These are phyloP conservation scores for Emydura subglobosa DNA, from an alignment of 2,113 vertebrate genomes.

Conservation along the genomic window DNA sequence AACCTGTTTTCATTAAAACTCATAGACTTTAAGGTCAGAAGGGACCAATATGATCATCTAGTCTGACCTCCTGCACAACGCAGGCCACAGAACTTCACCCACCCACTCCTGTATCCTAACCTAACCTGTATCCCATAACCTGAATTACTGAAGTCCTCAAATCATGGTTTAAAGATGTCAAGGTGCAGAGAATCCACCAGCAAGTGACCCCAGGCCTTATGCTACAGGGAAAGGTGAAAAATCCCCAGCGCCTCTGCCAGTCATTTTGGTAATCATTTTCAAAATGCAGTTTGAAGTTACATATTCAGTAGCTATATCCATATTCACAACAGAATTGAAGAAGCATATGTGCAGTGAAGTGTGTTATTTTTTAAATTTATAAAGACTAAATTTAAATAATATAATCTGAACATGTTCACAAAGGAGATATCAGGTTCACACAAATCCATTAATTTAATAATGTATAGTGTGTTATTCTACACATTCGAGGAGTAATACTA, in stretches of 20 bases:
- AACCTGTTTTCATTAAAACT: neutral
- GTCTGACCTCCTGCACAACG: too few relatives aligned
- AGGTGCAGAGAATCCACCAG: too few relatives aligned
- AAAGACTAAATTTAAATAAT: neutral
- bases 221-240: too few relatives aligned
- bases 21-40: too few relatives aligned
- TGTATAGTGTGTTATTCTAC: neutral
- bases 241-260: too few relatives aligned
- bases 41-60: too few relatives aligned
- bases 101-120: too few relatives aligned
- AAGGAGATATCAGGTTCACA: neutral
- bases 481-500: constrained; percentile 29
- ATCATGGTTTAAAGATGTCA: too few relatives aligned
- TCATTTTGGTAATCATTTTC: neutral
- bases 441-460: constrained; percentile 10
- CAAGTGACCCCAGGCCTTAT: too few relatives aligned
- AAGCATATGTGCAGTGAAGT: neutral
- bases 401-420: constrained; percentile 44
- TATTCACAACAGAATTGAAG: neutral
- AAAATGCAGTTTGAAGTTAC: neutral
- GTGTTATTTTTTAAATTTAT: constrained; percentile 14
- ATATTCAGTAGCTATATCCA: neutral
- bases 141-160: too few relatives aligned
- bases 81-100: too few relatives aligned
- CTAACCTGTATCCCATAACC: too few relatives aligned